Evolutionary conservation across 2,888 invertebrate species (phyloP).

Genomic region (Ernsta delagoae): DNA sequence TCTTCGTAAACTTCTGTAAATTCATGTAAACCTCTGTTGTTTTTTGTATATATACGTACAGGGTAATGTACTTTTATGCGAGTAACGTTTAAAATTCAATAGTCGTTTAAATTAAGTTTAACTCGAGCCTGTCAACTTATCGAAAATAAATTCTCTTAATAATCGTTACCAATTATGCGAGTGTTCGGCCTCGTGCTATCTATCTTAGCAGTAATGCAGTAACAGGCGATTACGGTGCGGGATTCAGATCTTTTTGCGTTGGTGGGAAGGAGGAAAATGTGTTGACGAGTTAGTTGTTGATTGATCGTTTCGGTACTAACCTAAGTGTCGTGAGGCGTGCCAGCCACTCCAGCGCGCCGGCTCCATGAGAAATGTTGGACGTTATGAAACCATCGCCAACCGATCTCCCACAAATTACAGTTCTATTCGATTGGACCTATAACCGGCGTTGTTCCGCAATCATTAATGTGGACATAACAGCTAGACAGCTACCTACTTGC

Average conservation of each 20-base stretch:
- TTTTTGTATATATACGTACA: too few relatives aligned
- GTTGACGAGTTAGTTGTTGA: conserved; percentile 59
- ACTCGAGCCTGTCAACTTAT: conserved; percentile 72
- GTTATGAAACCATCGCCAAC: conserved; percentile 71
- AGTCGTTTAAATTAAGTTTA: conserved; percentile 67
- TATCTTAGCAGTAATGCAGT: conserved; percentile 60
- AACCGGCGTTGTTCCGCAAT: conserved; percentile 34
- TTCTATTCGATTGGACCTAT: conserved; percentile 25
- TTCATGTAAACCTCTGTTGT: too few relatives aligned
- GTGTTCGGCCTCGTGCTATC: conserved; percentile 68
- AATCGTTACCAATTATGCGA: conserved; percentile 79
- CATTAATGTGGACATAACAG: conserved; percentile 17
- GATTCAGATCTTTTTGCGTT: conserved; percentile 72
- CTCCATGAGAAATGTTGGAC: conserved; percentile 58
- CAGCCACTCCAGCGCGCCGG: conserved; percentile 53
- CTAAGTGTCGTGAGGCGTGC: conserved; percentile 58
- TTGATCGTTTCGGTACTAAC: conserved; percentile 55
- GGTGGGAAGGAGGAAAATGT: conserved; percentile 67
- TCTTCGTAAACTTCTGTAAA: too few relatives aligned
- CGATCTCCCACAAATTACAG: conserved; percentile 39
- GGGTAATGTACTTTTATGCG: conserved; percentile 54
- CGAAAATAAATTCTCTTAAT: conserved; percentile 78
- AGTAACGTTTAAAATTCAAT: conserved; percentile 62
- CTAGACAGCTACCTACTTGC: conserved; percentile 14
- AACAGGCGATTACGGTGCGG: conserved; percentile 56